phyloP scores from a whole-genome alignment of 2,113 vertebrate genomes.

The Trichechus manatus region DNA sequence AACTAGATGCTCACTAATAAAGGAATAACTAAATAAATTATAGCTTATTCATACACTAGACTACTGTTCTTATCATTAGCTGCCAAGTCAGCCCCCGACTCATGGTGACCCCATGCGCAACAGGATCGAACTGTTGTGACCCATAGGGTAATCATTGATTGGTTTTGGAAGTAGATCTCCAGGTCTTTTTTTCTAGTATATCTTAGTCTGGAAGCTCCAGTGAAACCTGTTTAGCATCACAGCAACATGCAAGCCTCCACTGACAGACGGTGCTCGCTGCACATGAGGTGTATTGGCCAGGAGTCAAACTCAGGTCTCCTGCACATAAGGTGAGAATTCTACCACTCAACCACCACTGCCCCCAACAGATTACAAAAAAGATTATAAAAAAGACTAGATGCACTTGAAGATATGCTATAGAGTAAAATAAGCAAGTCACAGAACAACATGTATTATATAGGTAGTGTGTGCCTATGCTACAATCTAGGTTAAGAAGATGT shows the following conservation, averaged over 20 bases:
- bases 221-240: not conserved
- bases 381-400: not conserved
- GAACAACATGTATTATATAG: not conserved
- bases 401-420: not conserved
- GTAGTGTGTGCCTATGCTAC: too few species aligned
- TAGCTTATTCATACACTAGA: not conserved
- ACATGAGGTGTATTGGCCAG: not conserved
- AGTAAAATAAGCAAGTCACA: not conserved
- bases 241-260: not conserved
- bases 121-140: not conserved
- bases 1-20: not conserved
- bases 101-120: not conserved
- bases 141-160: not conserved
- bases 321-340: not conserved
- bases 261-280: not conserved
- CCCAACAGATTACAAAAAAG: not conserved
- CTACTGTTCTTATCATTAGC: not conserved
- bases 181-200: not conserved
- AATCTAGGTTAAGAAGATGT: not conserved
- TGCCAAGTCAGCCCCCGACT: not conserved
- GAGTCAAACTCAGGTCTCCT: not conserved
- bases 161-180: not conserved
- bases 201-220: not conserved
- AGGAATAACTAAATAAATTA: not conserved
- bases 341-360: not conserved